Percentiles rank a stretch among this genome's conserved stretches.
Evolutionary conservation across 1,140 invertebrate genomes (phyloP).

Genomic region (Eueides isabella): DNA sequence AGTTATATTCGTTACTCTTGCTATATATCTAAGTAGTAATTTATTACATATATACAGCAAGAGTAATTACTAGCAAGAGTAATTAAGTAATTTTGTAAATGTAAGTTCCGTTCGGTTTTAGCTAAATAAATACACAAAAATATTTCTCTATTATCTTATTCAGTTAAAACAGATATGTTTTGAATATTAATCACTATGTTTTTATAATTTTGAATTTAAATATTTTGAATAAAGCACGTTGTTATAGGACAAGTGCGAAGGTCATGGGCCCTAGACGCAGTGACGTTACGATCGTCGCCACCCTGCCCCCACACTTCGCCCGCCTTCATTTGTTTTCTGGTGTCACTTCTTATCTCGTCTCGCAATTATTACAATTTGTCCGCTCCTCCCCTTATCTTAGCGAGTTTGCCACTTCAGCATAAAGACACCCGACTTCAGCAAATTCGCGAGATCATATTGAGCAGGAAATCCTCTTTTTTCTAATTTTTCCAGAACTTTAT

Average conservation of each 20-base stretch:
- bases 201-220: background rate
- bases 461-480: conserved; percentile 65
- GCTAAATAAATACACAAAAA: too few species aligned
- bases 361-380: conserved; percentile 82
- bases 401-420: conserved; percentile 76
- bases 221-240: conserved; percentile 25
- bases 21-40: too few species aligned
- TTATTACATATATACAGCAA: too few species aligned
- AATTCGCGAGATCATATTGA: conserved; percentile 78
- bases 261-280: conserved; percentile 45
- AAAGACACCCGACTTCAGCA: conserved; percentile 75
- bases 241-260: conserved; percentile 42
- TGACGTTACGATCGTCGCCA: conserved; percentile 59
- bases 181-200: background rate
- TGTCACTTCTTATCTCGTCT: conserved; percentile 80
- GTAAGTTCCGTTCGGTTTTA: too few species aligned
- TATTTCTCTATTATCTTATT: too few species aligned
- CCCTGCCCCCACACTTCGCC: conserved; percentile 49
- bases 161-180: too few species aligned
- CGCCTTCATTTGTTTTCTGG: conserved; percentile 80
- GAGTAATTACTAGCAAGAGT: too few species aligned
- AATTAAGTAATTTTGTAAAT: too few species aligned
- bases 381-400: conserved; percentile 79
- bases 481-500: conserved; percentile 75
- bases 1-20: background rate